A percentile compares a stretch with the other conserved stretches of the same genome.
These are phyloP conservation scores for Microctonus hyperodae DNA, from an alignment of 2,888 invertebrate genomes.

Conservation along the genomic window DNA sequence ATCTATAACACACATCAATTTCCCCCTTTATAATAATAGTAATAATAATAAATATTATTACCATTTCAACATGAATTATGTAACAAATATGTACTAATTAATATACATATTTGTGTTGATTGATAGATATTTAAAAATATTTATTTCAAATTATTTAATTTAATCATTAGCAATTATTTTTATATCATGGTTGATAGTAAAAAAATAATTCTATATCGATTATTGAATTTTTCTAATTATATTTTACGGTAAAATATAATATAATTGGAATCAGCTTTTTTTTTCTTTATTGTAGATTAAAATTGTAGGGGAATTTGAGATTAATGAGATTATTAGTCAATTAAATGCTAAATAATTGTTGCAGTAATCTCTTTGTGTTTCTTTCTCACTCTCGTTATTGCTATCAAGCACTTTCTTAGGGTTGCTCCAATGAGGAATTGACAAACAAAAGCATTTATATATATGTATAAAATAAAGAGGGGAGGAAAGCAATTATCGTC, in stretches of 20 bases:
- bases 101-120: background rate
- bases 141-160: background rate
- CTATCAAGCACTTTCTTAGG: background rate
- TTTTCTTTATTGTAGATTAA: background rate
- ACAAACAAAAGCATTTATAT: background rate
- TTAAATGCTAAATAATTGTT: background rate
- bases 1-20: background rate
- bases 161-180: background rate
- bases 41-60: background rate
- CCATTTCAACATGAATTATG: too few species aligned
- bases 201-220: too few species aligned
- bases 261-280: background rate
- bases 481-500: constrained; percentile 21
- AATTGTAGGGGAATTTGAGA: background rate
- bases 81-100: background rate
- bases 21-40: background rate
- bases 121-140: background rate
- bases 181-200: too few species aligned
- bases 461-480: background rate
- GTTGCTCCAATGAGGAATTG: background rate
- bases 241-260: too few species aligned
- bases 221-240: too few species aligned
- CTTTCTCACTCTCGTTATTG: background rate
- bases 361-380: background rate
- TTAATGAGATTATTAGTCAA: background rate